Evolutionary conservation across 2,113 vertebrate genomes (phyloP).

Genomic region (Scalopus aquaticus): DNA sequence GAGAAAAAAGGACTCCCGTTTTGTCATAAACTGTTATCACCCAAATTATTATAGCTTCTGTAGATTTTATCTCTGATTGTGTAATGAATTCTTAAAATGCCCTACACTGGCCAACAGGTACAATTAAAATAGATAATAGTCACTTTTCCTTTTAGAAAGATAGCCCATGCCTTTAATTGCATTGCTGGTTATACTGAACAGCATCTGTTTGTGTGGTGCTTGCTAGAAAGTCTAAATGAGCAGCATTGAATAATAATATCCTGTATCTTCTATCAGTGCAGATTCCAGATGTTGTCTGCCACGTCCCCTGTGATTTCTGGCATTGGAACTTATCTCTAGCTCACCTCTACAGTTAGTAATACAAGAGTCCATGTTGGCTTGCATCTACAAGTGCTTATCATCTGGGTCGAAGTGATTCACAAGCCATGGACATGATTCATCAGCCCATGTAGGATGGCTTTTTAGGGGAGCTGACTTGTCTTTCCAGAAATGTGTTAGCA

Average conservation of each 20-base stretch:
- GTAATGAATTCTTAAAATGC: conserved; percentile 3
- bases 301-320: neutral
- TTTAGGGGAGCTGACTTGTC: neutral
- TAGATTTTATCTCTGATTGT: conserved; percentile 7
- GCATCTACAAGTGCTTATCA: neutral
- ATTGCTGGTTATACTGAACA: accelerated
- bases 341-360: neutral
- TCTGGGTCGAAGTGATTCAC: neutral
- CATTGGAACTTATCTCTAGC: neutral
- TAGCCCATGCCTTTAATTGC: conserved; percentile 1
- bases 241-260: neutral
- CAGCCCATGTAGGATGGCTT: neutral
- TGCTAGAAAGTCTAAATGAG: neutral
- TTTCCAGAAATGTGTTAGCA: neutral
- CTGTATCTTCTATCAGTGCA: neutral
- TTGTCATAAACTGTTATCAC: neutral
- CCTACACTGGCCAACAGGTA: neutral
- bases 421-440: neutral
- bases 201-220: neutral
- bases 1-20: neutral
- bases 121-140: neutral
- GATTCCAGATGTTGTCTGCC: neutral
- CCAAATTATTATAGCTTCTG: neutral
- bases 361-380: neutral
- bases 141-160: conserved; percentile 43